phyloP scores from a whole-genome alignment of 2,797 vertebrate genomes.

The Coccyzus lansbergi region DNA sequence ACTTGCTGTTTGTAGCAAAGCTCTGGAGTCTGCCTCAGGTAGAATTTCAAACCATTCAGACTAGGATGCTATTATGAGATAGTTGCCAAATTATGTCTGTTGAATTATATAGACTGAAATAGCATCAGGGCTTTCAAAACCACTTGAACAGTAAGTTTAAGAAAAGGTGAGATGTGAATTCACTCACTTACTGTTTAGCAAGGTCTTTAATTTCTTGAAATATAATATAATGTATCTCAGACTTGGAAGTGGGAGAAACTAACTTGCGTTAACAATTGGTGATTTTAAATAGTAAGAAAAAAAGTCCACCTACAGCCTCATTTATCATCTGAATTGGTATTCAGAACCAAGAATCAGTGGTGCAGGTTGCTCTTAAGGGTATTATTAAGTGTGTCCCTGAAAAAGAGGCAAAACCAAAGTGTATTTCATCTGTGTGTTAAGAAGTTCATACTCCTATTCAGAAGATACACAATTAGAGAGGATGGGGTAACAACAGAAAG shows the following conservation, averaged over 20 bases:
- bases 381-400: not conserved
- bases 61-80: not conserved
- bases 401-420: not conserved
- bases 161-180: not conserved
- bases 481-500: not conserved
- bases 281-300: constrained; percentile 33
- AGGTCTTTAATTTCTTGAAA: not conserved
- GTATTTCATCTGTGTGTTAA: not conserved
- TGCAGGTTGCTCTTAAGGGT: not conserved
- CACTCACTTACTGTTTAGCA: not conserved
- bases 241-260: constrained; percentile 20
- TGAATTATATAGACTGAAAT: constrained; percentile 5
- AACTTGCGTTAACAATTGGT: not conserved
- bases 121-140: not conserved
- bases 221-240: not conserved
- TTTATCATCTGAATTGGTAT: constrained; percentile 31
- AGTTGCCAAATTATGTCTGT: not conserved
- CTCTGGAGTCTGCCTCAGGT: not conserved
- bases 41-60: constrained; percentile 12
- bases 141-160: not conserved
- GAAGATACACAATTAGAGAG: not conserved
- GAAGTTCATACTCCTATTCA: not conserved
- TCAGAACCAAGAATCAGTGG: not conserved
- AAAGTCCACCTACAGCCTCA: constrained; percentile 6
- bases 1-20: not conserved